These are phyloP conservation scores for Macrostomum lignano DNA, from an alignment of 1,140 invertebrate genomes.

Conservation along the genomic window DNA sequence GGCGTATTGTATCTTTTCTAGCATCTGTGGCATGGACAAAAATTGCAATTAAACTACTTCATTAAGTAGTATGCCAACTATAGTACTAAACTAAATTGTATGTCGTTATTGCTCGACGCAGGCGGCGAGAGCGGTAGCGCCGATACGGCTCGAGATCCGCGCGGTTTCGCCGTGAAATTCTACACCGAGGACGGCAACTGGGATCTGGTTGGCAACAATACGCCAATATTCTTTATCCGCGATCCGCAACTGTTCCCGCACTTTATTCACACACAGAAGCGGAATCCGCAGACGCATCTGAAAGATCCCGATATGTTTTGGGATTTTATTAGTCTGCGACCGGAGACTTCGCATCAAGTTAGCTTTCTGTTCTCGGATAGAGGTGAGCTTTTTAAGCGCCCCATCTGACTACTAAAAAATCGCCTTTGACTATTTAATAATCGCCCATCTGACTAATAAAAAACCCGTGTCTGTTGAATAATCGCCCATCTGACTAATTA, in stretches of 20 bases:
- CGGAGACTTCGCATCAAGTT: slow-evolving; percentile 34
- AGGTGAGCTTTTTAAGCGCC: too few relatives aligned
- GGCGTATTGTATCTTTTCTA: too few relatives aligned
- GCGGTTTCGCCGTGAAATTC: neutral
- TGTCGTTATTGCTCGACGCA: neutral
- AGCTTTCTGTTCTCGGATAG: neutral
- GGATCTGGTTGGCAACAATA: neutral
- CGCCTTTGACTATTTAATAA: too few relatives aligned
- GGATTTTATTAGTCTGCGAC: slow-evolving; percentile 65
- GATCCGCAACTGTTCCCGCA: slow-evolving; percentile 44
- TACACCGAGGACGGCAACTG: neutral
- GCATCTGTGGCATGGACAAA: too few relatives aligned
- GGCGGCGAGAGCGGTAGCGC: neutral
- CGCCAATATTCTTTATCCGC: slow-evolving; percentile 33
- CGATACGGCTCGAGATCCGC: neutral
- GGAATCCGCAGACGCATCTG: slow-evolving; percentile 65
- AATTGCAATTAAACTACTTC: too few relatives aligned
- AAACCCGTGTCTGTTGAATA: too few relatives aligned
- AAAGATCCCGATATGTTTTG: slow-evolving; percentile 64
- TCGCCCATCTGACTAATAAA: too few relatives aligned
- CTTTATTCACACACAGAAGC: slow-evolving; percentile 41
- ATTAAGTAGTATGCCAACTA: too few relatives aligned
- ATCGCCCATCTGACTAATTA: too few relatives aligned
- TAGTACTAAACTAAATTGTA: too few relatives aligned
- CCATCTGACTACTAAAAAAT: too few relatives aligned